A percentile compares a stretch with the other conserved stretches of the same genome.
These are phyloP conservation scores for Metaphire vulgaris DNA, from an alignment of 1,140 invertebrate genomes.

Conservation along the genomic window DNA sequence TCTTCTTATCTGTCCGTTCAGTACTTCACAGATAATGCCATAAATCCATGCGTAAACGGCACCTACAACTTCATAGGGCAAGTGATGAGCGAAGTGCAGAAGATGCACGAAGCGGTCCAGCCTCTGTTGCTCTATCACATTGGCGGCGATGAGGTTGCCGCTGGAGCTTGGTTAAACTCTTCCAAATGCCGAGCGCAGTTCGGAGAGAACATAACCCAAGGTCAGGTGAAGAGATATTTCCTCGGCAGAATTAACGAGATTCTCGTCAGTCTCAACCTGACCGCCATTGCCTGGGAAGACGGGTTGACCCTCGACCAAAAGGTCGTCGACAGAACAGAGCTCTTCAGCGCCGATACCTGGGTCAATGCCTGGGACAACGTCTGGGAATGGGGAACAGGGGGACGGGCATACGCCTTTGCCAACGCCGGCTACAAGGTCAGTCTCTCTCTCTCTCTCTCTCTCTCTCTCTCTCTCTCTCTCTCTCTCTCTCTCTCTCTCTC, in stretches of 20 bases:
- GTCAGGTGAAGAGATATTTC: background rate
- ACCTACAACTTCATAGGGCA: slow-evolving; percentile 27
- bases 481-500: too few relatives aligned
- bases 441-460: too few relatives aligned
- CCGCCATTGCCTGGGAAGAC: background rate
- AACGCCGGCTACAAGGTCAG: background rate
- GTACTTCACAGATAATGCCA: slow-evolving; percentile 42
- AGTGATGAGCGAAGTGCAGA: slow-evolving; percentile 1
- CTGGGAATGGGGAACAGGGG: background rate
- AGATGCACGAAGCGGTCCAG: background rate
- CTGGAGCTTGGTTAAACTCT: background rate
- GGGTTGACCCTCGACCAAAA: background rate
- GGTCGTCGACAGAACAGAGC: background rate
- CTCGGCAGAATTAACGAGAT: background rate
- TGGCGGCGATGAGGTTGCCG: slow-evolving; percentile 25
- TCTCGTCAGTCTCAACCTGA: background rate
- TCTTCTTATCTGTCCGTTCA: slow-evolving; percentile 43
- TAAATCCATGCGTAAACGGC: slow-evolving; percentile 45
- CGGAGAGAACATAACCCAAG: background rate
- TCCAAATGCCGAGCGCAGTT: slow-evolving; percentile 5
- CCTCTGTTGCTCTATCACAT: slow-evolving; percentile 21
- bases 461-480: too few relatives aligned
- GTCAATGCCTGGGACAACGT: background rate
- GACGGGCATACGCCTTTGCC: background rate
- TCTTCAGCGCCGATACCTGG: background rate